These are phyloP conservation scores for Crotalus helleri DNA, from an alignment of 2,113 vertebrate genomes.

Conservation along the genomic window DNA sequence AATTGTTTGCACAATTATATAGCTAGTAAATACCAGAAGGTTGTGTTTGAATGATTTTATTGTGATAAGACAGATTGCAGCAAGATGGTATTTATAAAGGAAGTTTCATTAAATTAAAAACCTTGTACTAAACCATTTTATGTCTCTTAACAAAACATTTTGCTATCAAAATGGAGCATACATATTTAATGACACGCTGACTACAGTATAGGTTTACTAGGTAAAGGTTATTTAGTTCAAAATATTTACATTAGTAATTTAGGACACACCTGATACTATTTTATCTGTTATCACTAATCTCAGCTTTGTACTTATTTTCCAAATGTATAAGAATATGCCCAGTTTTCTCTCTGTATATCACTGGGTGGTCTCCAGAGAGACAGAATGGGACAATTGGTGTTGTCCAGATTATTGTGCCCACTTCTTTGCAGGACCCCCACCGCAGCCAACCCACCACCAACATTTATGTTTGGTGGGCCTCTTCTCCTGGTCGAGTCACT, in stretches of 20 bases:
- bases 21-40: slow-evolving; percentile 7
- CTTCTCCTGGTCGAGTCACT: not conserved
- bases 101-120: slow-evolving; percentile 31
- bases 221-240: not conserved
- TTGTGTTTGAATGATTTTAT: not conserved
- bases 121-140: not conserved
- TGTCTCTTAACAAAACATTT: slow-evolving; percentile 7
- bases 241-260: slow-evolving; percentile 5
- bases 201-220: not conserved
- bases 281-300: not conserved
- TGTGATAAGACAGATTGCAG: not conserved
- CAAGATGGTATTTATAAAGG: not conserved
- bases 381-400: not conserved
- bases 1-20: slow-evolving; percentile 17
- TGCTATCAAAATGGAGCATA: not conserved
- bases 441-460: not conserved
- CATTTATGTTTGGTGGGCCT: not conserved
- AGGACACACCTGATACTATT: not conserved
- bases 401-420: not conserved
- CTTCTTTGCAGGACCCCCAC: not conserved
- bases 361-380: slow-evolving; percentile 10
- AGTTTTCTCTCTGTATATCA: slow-evolving; percentile 8
- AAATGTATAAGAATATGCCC: slow-evolving; percentile 11
- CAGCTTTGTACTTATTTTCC: slow-evolving; percentile 1
- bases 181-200: not conserved